Conservation (phyloP, 2,888 invertebrate species). For the Dasypogon diadema region DNA sequence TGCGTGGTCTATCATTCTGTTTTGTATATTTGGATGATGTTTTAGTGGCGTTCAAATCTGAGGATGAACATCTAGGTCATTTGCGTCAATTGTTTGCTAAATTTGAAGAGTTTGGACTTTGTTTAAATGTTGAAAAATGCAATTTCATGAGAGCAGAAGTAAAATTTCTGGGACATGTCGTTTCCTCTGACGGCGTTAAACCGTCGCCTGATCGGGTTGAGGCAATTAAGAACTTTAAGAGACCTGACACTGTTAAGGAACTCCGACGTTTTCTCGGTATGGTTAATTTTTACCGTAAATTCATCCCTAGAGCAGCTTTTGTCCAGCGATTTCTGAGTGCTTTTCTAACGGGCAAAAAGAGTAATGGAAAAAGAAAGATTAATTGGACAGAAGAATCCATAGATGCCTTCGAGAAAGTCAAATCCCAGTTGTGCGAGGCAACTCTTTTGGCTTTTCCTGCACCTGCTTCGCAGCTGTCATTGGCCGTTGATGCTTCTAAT, state of each 20-base stretch:
- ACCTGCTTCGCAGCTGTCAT: not conserved
- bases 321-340: not conserved
- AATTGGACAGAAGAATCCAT: not conserved
- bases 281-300: not conserved
- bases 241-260: not conserved
- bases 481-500: too few relatives aligned
- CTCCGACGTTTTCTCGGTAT: not conserved
- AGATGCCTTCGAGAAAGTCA: not conserved
- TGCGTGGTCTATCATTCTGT: not conserved
- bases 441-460: too few relatives aligned
- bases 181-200: not conserved
- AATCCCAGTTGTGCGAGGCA: too few relatives aligned
- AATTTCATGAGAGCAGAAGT: not conserved
- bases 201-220: not conserved
- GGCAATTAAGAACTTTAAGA: too few relatives aligned
- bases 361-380: not conserved
- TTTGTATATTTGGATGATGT: too few relatives aligned
- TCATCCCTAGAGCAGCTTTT: not conserved
- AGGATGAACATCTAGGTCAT: not conserved
- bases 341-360: not conserved
- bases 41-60: too few relatives aligned
- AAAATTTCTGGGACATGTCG: not conserved
- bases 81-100: not conserved
- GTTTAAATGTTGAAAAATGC: not conserved
- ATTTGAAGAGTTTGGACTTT: not conserved